Percentiles rank a stretch among this genome's conserved stretches.
Evolutionary conservation across 2,888 invertebrate species (phyloP).

Genomic region (Chrysolina haemoptera): DNA sequence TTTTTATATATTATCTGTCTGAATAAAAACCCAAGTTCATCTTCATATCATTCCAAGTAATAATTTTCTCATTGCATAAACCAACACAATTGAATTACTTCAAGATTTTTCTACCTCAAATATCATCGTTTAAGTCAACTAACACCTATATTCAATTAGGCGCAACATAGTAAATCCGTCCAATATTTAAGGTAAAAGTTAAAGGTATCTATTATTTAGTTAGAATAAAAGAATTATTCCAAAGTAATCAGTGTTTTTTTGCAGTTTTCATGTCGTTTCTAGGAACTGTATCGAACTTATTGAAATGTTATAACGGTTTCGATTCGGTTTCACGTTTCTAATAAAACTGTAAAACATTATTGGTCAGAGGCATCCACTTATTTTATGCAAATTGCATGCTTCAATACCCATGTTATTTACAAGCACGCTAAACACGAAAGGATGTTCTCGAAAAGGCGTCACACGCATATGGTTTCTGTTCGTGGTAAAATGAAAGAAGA

Average conservation of each 20-base stretch:
- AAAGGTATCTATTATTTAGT: no score
- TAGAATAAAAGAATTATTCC: background rate
- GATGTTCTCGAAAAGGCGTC: conserved; percentile 10
- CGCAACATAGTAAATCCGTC: no score
- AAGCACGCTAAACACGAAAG: conserved; percentile 9
- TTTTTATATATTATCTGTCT: no score
- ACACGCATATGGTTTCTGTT: background rate
- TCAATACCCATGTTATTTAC: conserved; percentile 26
- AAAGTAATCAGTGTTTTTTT: background rate
- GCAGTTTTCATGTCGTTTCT: background rate
- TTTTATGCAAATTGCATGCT: conserved; percentile 42
- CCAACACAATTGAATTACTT: no score
- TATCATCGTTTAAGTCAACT: no score
- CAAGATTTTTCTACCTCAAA: no score
- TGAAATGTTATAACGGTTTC: conserved; percentile 21
- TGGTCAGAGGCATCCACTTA: conserved; percentile 27
- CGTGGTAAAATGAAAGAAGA: background rate
- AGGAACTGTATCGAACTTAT: background rate
- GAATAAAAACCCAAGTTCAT: no score
- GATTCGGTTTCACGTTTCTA: conserved; percentile 20
- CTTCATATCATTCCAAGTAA: no score
- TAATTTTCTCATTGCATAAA: no score
- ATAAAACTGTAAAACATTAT: conserved; percentile 26
- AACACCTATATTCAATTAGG: no score
- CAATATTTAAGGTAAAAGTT: no score